Base-by-base conservation (phyloP, 2,113 vertebrate genomes). In the Desmodus rotundus region DNA sequence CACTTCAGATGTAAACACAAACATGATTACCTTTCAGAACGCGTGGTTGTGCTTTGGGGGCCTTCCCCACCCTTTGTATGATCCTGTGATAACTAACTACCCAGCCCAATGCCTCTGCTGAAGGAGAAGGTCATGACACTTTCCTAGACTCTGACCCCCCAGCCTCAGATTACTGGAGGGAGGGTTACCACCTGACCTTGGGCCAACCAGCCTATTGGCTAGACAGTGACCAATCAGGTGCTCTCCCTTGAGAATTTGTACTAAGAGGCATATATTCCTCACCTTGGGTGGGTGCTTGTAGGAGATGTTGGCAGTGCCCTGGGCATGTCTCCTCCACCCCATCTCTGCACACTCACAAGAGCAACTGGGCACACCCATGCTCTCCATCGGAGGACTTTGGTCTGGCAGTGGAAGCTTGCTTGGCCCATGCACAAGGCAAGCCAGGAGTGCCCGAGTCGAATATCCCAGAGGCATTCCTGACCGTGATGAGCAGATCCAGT, bases 281-380 rank as follows among this genome's bases (percentile, higher is more conserved):
- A 0, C 1, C 12, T 5, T 17, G 45, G 28, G 0, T 5, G 6
- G 36, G n/a, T 11, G 22, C 38, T 63, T 5, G 31, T 4, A 5
- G 67, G 38, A 58, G 43, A 14, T 2, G 4, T 12, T 31, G 4
- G 38, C 38, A 4, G 36, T 45, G n/a, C 17, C 38, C 9, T 20
- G 7, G 2, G 2, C 12, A 0, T 5, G 1, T 12, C 31, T 38
- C 41, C 41, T 52, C n/a, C 22, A 5, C 17, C 28, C 22, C 80
- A 26, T 73, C 54, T 81, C 47, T 41, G 9, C 33, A 41, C 3
- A 1, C 24, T 22, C 45, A 7, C 4, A 43, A 38, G 1, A 26
- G 41, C 31, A 61, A 16, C 1, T 12, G 31, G 31, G 36, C 17
- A 2, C 16, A 3, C 15, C 17, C 14, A 31, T 12, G 19, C 12